Evolutionary conservation across 2,113 vertebrate genomes (phyloP), one percentile per base, ranked within the genome.

Genomic region (Siniperca knerii): DNA sequence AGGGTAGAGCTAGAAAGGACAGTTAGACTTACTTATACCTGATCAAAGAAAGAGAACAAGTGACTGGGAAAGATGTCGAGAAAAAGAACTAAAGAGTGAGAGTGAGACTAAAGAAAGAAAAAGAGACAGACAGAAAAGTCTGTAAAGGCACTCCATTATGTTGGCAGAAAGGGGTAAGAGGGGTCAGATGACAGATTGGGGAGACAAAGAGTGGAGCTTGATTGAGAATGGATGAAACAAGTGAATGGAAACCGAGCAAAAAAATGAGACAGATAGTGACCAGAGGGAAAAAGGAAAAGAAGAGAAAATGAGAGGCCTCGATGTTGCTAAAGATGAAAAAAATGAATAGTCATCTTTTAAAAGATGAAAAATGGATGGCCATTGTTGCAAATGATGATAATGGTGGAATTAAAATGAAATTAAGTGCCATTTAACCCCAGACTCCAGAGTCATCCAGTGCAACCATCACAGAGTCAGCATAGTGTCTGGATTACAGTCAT

Each of bases 131-230:
- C 12, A 62, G 58, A 79, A 0, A 77, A 67, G 70, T 79, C 48
- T 61, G 78, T 62, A 52, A 79, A 80, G 48, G 60, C 72, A 79
- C 64, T 91, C 57, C 6, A 70, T 86, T 86, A 87, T 87, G 75
- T 67, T 70, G 70, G 75, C 66, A 79, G 71, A 37, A 66, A 52
- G 72, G 68, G 66, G 61, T 73, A 58, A 72, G n/a, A 75, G 72
- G 78, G 76, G 82, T 91, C 78, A 82, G 66, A 79, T 79, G 89
- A 88, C 37, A 83, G 92, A 85, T 82, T 67, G 69, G 8, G 33
- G 23, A 81, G 75, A 85, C 74, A 85, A 75, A 75, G 66, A 52
- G 35, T 6, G 58, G 3, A 37, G 71, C 79, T 18, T 86, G 81
- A 89, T 54, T 79, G 73, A 89, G 67, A 88, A 60, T 15, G 35